Evolutionary conservation across 2,888 invertebrate species (phyloP).

Genomic region (Caenorhabditis becei): DNA sequence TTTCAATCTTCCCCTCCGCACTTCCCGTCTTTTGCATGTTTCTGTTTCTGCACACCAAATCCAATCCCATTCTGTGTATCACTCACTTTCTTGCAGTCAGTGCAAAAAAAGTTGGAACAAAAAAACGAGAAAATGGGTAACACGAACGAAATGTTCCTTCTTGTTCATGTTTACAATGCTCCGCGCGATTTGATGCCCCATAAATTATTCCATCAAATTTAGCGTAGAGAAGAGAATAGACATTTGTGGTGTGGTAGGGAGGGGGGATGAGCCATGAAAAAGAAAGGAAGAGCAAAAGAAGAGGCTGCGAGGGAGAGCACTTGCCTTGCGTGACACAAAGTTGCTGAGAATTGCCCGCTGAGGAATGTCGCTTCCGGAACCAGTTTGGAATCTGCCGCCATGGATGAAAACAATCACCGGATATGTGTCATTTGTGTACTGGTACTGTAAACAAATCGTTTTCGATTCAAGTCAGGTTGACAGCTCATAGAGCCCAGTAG

Average conservation of each 20-base stretch:
- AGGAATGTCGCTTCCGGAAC: conserved; percentile 82
- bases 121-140: conserved; percentile 1
- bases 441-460: conserved; percentile 66
- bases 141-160: conserved; percentile 23
- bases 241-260: background rate
- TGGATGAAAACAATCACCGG: conserved; percentile 97
- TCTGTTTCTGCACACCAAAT: conserved; percentile 27
- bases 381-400: conserved; percentile 93
- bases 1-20: conserved; percentile 10
- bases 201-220: conserved; percentile 60
- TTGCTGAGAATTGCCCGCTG: conserved; percentile 80
- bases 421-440: conserved; percentile 84
- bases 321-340: conserved; percentile 85
- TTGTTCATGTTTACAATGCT: conserved; percentile 26
- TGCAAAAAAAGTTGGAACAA: conserved; percentile 26
- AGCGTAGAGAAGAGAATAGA: conserved; percentile 25
- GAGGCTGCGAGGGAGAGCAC: conserved; percentile 23
- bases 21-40: background rate
- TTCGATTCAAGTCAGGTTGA: background rate
- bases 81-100: background rate
- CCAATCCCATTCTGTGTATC: conserved; percentile 24
- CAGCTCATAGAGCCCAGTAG: no score
- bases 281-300: conserved; percentile 16
- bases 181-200: conserved; percentile 50
- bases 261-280: conserved; percentile 7